Evolutionary conservation across 53 echinoderm and acorn worm species (phyloP).

Genomic region (Paracentrotus lividus): DNA sequence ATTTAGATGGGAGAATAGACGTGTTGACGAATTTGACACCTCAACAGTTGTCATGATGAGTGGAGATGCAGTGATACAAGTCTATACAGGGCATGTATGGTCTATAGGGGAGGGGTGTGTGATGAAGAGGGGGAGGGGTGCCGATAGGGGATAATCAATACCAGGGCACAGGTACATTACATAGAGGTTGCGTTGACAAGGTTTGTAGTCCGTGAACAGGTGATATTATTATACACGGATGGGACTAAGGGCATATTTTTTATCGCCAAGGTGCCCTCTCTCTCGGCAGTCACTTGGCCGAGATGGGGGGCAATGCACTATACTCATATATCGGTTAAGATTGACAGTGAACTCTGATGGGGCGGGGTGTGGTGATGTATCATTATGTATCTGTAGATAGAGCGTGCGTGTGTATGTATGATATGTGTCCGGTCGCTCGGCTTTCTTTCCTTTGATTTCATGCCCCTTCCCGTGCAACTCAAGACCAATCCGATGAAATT

Average conservation of each 20-base stretch:
- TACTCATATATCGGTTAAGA: neutral
- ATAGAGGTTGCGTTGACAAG: slow-evolving; percentile 44
- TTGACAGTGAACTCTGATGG: slow-evolving; percentile 37
- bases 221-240: slow-evolving; percentile 50
- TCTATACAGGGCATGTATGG: neutral
- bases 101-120: neutral
- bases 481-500: slow-evolving; percentile 61
- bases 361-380: slow-evolving; percentile 24
- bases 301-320: slow-evolving; percentile 69
- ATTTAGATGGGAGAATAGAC: slow-evolving; percentile 63
- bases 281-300: slow-evolving; percentile 40
- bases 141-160: slow-evolving; percentile 3
- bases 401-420: slow-evolving; percentile 59
- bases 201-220: slow-evolving; percentile 32
- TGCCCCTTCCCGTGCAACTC: slow-evolving; percentile 17
- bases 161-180: slow-evolving; percentile 6
- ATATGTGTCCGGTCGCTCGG: slow-evolving; percentile 3
- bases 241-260: slow-evolving; percentile 37
- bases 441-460: neutral
- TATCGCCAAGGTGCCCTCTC: neutral
- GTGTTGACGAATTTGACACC: slow-evolving; percentile 69
- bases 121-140: neutral
- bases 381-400: slow-evolving; percentile 55
- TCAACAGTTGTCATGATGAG: slow-evolving; percentile 64
- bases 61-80: neutral